Evolutionary conservation across 1,140 invertebrate genomes (phyloP), one percentile per base, ranked within the genome.

Genomic region (Pissodes strobi): DNA sequence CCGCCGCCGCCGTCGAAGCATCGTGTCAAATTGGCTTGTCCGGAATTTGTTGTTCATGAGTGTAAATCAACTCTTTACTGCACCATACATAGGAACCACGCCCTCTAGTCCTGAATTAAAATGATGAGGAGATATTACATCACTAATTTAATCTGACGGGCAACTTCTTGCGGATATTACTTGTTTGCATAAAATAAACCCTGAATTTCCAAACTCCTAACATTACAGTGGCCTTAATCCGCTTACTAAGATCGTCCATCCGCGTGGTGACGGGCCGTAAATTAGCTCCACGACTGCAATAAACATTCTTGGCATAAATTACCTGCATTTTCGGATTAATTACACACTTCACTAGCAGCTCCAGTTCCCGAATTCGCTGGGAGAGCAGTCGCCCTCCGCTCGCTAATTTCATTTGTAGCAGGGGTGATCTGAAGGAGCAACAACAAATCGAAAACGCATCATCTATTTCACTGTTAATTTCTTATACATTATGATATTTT

Each of bases 251-350:
- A 57, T 57, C 62, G 43, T 61, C 58, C 69, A 66, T 71, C 69
- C 66, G 66, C 69, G 70, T 61, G 72, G 72, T 76, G 76, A 77
- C 76, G 74, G 69, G 67, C 68, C 74, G 74, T 78, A 78, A 78
- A 78, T 78, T 78, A 78, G 74, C 74, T 77, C 64, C 66, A 69
- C 69, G 68, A 72, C 68, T 75, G 74, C 74, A 77, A 78, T 76
- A 76, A 78, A 78, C 76, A 77, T 77, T 77, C 76, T 73, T 69
- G 65, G 74, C 76, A 78, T 77, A 78, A 78, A 78, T 78, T 77
- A 78, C 74, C 76, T 76, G 76, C 76, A 76, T 78, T 78, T 78
- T 78, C 71, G 72, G 76, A 78, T 78, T 78, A 78, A 78, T 78
- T 78, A 76, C 75, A 77, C 76, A 78, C 75, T 78, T 76, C 68